Percentiles rank a stretch among this genome's conserved stretches.
Evolutionary conservation across 2,113 vertebrate species (phyloP).

Genomic region (Centrocercus urophasianus): DNA sequence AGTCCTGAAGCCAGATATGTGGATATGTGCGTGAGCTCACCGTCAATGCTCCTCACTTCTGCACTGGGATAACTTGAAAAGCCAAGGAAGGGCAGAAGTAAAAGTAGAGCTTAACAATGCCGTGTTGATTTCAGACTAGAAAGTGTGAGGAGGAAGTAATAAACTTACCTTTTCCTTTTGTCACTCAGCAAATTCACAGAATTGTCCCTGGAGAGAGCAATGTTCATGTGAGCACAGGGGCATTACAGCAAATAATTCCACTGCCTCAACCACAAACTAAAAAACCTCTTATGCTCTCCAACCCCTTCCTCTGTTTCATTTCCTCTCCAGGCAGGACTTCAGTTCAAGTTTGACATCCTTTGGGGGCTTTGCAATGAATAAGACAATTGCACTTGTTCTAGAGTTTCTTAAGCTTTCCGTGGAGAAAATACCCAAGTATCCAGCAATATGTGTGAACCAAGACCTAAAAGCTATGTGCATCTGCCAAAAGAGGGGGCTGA

Average conservation of each 20-base stretch:
- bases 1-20: background rate
- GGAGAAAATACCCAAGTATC: background rate
- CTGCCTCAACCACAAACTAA: slow-evolving; percentile 17
- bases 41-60: background rate
- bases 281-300: background rate
- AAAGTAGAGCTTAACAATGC: background rate
- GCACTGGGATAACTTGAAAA: background rate
- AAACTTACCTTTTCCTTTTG: background rate
- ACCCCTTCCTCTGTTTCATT: slow-evolving; percentile 14
- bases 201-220: background rate
- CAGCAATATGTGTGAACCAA: background rate
- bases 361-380: background rate
- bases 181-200: slow-evolving; percentile 15
- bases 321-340: slow-evolving; percentile 37
- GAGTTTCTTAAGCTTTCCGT: slow-evolving; percentile 29
- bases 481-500: background rate
- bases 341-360: slow-evolving; percentile 12
- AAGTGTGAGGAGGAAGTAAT: background rate
- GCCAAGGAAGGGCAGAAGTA: background rate
- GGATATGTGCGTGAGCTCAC: fast-evolving
- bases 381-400: slow-evolving; percentile 21
- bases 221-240: background rate
- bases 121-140: background rate
- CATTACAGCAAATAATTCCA: slow-evolving; percentile 9
- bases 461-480: background rate